These are phyloP conservation scores for Ypsolopha sequella DNA, from an alignment of 2,888 invertebrate genomes.

Conservation along the genomic window DNA sequence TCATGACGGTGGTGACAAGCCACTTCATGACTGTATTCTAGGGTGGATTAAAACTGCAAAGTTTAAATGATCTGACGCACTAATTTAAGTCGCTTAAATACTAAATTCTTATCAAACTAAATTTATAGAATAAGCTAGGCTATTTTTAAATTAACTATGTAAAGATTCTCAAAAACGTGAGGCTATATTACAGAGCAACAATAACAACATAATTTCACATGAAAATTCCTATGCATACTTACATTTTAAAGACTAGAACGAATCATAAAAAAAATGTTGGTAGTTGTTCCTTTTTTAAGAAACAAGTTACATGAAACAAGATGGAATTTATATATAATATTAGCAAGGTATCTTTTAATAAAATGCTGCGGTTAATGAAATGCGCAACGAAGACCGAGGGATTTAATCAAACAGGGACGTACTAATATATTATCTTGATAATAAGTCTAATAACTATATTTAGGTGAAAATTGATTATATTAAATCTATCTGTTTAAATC, in stretches of 20 bases:
- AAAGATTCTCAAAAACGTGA: too few species aligned
- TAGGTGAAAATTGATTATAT: background rate
- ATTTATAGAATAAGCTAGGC: too few species aligned
- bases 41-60: too few species aligned
- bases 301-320: constrained; percentile 43
- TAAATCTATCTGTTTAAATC: too few species aligned
- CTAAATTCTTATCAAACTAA: background rate
- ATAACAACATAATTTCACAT: background rate
- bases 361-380: constrained; percentile 40
- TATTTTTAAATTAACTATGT: too few species aligned
- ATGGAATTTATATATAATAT: too few species aligned
- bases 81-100: background rate
- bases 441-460: background rate
- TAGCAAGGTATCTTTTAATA: constrained; percentile 45
- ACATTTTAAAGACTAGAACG: too few species aligned
- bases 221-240: background rate
- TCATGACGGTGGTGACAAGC: too few species aligned
- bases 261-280: background rate
- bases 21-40: too few species aligned
- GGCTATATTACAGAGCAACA: too few species aligned
- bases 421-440: constrained; percentile 11
- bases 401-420: constrained; percentile 20
- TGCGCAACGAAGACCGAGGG: constrained; percentile 29
- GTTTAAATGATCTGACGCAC: too few species aligned
- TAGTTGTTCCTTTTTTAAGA: constrained; percentile 24